Evolutionary conservation across 1,140 invertebrate species (phyloP).

Genomic region (Periplaneta americana): DNA sequence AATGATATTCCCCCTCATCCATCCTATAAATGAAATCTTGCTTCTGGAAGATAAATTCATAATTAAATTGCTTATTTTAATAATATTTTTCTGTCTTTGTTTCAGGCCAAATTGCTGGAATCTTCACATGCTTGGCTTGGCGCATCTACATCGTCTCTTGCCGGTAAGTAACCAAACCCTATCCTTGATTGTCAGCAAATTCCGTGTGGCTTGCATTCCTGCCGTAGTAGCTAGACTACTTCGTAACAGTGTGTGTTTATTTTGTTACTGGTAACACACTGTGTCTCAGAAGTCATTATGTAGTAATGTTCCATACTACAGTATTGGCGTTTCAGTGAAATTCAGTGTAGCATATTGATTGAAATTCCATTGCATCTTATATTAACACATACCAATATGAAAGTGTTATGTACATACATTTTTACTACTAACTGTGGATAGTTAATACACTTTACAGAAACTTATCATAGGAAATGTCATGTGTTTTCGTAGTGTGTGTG

Average conservation of each 20-base stretch:
- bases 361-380: neutral
- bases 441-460: too few species aligned
- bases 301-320: neutral
- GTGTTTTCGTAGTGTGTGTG: neutral
- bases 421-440: neutral
- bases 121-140: constrained; percentile 85
- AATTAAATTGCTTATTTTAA: too few species aligned
- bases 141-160: constrained; percentile 70
- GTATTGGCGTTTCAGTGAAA: neutral
- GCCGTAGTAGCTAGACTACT: too few species aligned
- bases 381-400: neutral
- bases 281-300: neutral
- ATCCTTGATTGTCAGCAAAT: neutral
- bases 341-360: neutral
- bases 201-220: neutral
- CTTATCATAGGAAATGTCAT: neutral
- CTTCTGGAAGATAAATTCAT: neutral
- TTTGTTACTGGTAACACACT: neutral
- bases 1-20: too few species aligned
- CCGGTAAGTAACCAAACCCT: constrained; percentile 61
- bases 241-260: too few species aligned
- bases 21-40: neutral
- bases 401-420: neutral
- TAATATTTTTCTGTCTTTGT: constrained; percentile 43
- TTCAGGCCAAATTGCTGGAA: constrained; percentile 83